Percentiles rank a stretch among this genome's conserved stretches.
Evolutionary conservation across 2,113 vertebrate species (phyloP).

Genomic region (Fulica atra): DNA sequence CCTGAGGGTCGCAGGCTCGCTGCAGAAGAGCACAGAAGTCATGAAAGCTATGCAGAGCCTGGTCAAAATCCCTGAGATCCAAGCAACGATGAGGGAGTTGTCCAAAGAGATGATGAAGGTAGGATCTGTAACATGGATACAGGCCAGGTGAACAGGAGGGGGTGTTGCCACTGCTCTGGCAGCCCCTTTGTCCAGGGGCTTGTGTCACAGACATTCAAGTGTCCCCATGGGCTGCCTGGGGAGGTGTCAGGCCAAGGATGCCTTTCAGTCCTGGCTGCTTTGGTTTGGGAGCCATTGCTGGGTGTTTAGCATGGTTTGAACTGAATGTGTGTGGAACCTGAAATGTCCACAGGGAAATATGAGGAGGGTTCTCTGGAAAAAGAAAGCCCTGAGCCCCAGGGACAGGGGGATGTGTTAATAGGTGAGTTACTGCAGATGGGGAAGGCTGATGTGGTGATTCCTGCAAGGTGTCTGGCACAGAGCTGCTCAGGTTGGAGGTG

Average conservation of each 20-base stretch:
- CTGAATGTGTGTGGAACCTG: too few relatives aligned
- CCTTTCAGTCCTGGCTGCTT: too few relatives aligned
- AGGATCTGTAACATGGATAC: neutral
- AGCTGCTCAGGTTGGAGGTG: neutral
- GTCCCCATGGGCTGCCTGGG: too few relatives aligned
- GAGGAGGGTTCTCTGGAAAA: too few relatives aligned
- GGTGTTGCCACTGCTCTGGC: rapidly evolving
- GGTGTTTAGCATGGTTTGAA: too few relatives aligned
- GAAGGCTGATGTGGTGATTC: neutral
- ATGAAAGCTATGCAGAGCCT: slow-evolving; percentile 98
- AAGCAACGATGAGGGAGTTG: slow-evolving; percentile 94
- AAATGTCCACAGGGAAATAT: too few relatives aligned
- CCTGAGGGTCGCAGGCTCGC: slow-evolving; percentile 87
- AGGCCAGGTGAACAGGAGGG: neutral
- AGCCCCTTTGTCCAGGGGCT: neutral
- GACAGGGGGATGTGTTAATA: too few relatives aligned
- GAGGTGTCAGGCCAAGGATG: too few relatives aligned
- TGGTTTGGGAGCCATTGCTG: too few relatives aligned
- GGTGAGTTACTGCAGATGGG: neutral
- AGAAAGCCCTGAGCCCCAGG: too few relatives aligned
- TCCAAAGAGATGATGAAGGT: slow-evolving; percentile 99
- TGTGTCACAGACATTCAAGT: neutral
- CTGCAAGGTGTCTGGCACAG: neutral
- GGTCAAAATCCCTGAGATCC: slow-evolving; percentile 95
- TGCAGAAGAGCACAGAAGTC: slow-evolving; percentile 97